phyloP scores from a whole-genome alignment of 2,888 invertebrate species.

The Callyntrura sp. region DNA sequence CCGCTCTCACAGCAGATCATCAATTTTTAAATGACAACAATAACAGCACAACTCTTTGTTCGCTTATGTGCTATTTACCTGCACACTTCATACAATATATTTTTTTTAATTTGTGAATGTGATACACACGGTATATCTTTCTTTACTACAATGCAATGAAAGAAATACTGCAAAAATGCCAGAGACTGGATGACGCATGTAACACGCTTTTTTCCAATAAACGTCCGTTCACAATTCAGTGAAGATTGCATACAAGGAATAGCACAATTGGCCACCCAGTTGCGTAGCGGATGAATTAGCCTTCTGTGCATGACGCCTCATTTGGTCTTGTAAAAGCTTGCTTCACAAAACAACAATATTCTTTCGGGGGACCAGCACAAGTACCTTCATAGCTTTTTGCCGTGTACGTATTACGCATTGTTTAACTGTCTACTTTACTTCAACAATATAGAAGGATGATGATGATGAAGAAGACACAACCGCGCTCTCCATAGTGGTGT shows the following conservation, averaged over 20 bases:
- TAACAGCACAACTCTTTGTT: background rate
- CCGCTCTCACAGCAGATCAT: background rate
- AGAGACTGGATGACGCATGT: background rate
- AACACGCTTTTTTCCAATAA: background rate
- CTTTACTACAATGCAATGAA: background rate
- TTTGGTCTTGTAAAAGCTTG: slow-evolving; percentile 72
- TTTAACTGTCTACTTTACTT: slow-evolving; percentile 31
- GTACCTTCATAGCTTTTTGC: slow-evolving; percentile 48
- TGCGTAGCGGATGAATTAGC: slow-evolving; percentile 84
- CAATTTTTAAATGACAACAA: background rate
- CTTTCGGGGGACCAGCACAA: slow-evolving; percentile 19
- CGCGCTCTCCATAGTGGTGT: slow-evolving; percentile 17
- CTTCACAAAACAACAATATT: slow-evolving; percentile 56
- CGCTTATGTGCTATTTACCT: too few relatives aligned
- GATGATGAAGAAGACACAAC: slow-evolving; percentile 31
- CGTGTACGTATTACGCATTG: background rate
- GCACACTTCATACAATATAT: too few relatives aligned
- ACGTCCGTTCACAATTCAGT: slow-evolving; percentile 5
- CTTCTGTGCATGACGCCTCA: slow-evolving; percentile 83
- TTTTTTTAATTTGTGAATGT: too few relatives aligned
- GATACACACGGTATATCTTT: too few relatives aligned
- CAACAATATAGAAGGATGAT: background rate
- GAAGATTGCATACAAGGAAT: slow-evolving; percentile 15
- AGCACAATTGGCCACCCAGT: slow-evolving; percentile 83
- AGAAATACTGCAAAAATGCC: slow-evolving; percentile 16